Evolutionary conservation across 2,888 invertebrate species (phyloP).

Genomic region (Leucophenga montana): DNA sequence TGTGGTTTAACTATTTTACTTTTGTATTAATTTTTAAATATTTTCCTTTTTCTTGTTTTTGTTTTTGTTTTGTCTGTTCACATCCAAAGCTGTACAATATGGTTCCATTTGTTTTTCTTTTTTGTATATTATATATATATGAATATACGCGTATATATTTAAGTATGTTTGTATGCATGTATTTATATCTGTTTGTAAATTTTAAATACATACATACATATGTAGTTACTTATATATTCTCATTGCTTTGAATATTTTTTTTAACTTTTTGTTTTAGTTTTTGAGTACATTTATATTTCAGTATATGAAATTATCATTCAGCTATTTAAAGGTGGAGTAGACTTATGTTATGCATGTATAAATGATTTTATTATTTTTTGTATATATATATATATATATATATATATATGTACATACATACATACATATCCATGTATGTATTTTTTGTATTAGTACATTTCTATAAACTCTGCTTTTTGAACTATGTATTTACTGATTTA

Average conservation of each 20-base stretch:
- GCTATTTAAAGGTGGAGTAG: too few species aligned
- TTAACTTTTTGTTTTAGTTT: neutral
- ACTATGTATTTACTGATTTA: conserved; percentile 14
- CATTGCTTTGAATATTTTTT: neutral
- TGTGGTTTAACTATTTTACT: conserved; percentile 24
- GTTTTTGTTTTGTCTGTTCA: neutral
- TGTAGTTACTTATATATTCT: neutral
- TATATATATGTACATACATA: neutral
- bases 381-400: neutral
- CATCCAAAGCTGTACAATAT: conserved; percentile 17
- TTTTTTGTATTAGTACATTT: too few species aligned
- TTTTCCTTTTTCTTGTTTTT: conserved; percentile 16
- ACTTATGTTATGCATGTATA: too few species aligned
- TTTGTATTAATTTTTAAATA: neutral
- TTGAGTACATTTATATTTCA: conserved; percentile 14
- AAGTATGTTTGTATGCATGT: conserved; percentile 31
- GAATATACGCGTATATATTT: conserved; percentile 36
- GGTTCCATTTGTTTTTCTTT: conserved; percentile 5
- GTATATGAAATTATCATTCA: neutral
- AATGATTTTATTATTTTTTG: neutral
- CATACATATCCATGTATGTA: conserved; percentile 7
- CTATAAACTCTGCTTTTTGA: too few species aligned
- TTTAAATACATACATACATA: neutral
- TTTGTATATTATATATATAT: too few species aligned
- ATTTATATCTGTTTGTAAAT: too few species aligned